Evolutionary conservation across 2,797 vertebrate species (phyloP), one percentile per base, ranked within the genome.

Genomic region (Lophius americanus): DNA sequence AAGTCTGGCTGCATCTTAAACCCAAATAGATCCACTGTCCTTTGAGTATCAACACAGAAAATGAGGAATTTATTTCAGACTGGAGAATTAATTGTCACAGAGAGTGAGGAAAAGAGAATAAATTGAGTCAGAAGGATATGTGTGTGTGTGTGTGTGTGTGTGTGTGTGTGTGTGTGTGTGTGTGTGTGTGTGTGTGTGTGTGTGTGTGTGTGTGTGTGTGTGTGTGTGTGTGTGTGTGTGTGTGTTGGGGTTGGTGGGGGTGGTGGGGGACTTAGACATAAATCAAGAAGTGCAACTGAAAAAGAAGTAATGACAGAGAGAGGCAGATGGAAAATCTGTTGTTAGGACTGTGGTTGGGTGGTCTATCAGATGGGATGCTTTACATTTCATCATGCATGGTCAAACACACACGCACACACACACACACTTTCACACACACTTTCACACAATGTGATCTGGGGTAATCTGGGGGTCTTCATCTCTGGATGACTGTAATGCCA

Each of bases 401-500:
- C 51, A 39, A 35, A 36, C 13, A 10, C 59, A 38, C 38, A 60
- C 55, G 32, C 51, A 43, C 37, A 56, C 57, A 54, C 58, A 49
- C 50, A 57, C 43, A 74, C n/a, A 65, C 42, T 37, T 46, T 60
- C 54, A 6, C 7, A 44, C 43, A 73, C 57, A 79, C 70, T 81
- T 71, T 82, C 73, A 78, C 56, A 23, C 47, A 58, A 12, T 54
- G 1, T 51, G 51, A 64, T 72, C 54, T 59, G 42, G n/a, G 68
- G 68, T 86, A 84, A 89, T 90, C 82, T 86, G 70, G 46, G 41
- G 80, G 75, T 76, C 82, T 86, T 73, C 72, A 69, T 83, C 78
- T 75, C 68, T 81, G 73, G 87, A 87, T 80, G 58, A 83, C 86
- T 86, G 65, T 86, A 89, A 92, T 85, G 76, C 80, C 82, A 78